Base-by-base conservation (phyloP, 2,113 vertebrate genomes). In the Psephotus haematonotus region DNA sequence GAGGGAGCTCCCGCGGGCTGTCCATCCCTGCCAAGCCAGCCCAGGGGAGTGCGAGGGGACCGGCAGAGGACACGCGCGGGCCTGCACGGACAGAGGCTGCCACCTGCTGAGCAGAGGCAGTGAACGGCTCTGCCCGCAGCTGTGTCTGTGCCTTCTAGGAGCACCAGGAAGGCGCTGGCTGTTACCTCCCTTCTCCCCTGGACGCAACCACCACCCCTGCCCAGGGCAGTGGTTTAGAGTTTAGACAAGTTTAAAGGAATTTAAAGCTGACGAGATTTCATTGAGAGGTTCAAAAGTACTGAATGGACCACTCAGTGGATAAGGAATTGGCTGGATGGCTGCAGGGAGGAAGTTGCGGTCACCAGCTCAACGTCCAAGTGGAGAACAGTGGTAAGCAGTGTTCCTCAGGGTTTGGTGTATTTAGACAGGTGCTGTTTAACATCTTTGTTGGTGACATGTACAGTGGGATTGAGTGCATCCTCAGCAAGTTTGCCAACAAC, bases 11-110 rank as follows among this genome's bases (percentile, higher is more conserved):
- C 20, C 0, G 5, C 22, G 4, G 41, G 16, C 9, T 6, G 6
- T 8, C 24, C 7, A 1, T 6, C 13, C 28, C 1, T 23, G 64
- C 50, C 9, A 0, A n/a, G 41, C 8, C 72, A 13, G 39, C 9
- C 7, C 17, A 2, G 49, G 9, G 22, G 7, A 1, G 20, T 3
- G 20, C 16, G 1, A 1, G 35, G 47, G 23, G 33, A 3, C 16
- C 33, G 10, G 57, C 8, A 6, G 47, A 4, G 53, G 62, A 35
- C 82, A 17, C 2, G 17, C 4, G 5, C 9, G 77, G 75, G 27
- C 4, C 75, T 39, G 76, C 6, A 10, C 5, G 22, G 91, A 2
- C 53, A 10, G 33, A 28, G 91, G 17, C 63, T 94, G 95, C 90
- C 95, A 43, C 55, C 94, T 95, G 88, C 90, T 15, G 89, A 70